Conservation (phyloP, 2,888 invertebrate genomes). For the Teinopalpus imperialis region DNA sequence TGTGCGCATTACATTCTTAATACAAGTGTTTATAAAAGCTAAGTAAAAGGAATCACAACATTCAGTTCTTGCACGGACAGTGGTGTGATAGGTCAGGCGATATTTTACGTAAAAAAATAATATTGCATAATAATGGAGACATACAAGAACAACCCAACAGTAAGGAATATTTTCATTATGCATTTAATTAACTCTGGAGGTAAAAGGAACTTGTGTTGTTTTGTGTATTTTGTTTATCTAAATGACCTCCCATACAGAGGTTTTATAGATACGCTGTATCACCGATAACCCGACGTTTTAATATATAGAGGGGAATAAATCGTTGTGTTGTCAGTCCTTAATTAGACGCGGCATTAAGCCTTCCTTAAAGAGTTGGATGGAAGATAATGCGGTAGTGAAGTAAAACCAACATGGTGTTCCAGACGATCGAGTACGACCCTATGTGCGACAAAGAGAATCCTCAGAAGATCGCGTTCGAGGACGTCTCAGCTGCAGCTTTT, state of each 20-base stretch:
- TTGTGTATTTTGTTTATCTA: slow-evolving; percentile 9
- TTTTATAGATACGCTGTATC: slow-evolving; percentile 15
- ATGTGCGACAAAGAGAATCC: slow-evolving; percentile 88
- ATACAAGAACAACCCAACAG: slow-evolving; percentile 26
- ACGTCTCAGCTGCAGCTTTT: slow-evolving; percentile 94
- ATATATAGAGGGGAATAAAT: slow-evolving; percentile 1
- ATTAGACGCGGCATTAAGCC: slow-evolving; percentile 1
- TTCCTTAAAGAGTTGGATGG: background rate
- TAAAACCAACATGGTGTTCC: slow-evolving; percentile 61
- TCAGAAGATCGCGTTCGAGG: slow-evolving; percentile 88
- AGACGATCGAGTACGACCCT: slow-evolving; percentile 71
- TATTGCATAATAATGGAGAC: slow-evolving; percentile 23
- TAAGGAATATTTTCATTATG: slow-evolving; percentile 11
- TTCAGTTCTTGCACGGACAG: slow-evolving; percentile 13
- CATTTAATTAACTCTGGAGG: background rate
- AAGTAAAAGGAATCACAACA: slow-evolving; percentile 18
- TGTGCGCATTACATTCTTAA: slow-evolving; percentile 1
- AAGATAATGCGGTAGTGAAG: slow-evolving; percentile 2
- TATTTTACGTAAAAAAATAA: background rate
- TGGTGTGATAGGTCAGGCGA: slow-evolving; percentile 15
- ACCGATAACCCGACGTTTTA: slow-evolving; percentile 22
- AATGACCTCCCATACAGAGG: slow-evolving; percentile 18
- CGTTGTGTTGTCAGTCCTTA: background rate
- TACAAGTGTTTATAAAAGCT: slow-evolving; percentile 19
- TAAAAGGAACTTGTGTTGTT: slow-evolving; percentile 16